Evolutionary conservation across 2,113 vertebrate species (phyloP), one percentile per base, ranked within the genome.

Genomic region (Oxyura jamaicensis): DNA sequence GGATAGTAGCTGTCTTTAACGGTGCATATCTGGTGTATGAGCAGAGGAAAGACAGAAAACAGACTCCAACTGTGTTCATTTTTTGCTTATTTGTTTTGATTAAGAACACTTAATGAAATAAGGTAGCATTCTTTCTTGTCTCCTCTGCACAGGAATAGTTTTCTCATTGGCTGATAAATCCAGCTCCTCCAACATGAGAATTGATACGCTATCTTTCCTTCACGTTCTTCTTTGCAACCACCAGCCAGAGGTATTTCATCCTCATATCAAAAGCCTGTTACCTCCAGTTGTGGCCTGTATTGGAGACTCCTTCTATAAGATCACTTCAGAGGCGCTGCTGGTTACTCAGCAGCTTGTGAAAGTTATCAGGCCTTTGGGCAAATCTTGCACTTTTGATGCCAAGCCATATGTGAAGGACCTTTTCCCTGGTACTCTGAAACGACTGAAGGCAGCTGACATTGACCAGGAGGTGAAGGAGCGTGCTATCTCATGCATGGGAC

Each of bases 401-500:
- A 98, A 98, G 66, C 98, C 98, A 3, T 99, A 98, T 0, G 88
- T 99, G 41, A 98, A 96, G 88, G 98, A 98, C 72, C 90, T 99
- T 78, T 99, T 99, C 41, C 60, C 96, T 2, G 97, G 95, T 15
- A 99, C 98, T 19, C 93, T 99, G 92, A 98, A 98, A 85, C 97
- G 98, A 66, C 98, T 99, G 85, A 98, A 98, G 71, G 98, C 99
- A 5, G 98, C 99, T 8, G 99, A 99, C 97, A 99, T 99, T 0
- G 99, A 99, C 97, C 99, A 99, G 97, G 99, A 99, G 93, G 99
- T 99, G 65, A 99, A 99, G 88, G 99, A 99, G 81, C 97, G 98
- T n/a, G 99, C 99, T 11, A 99, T 99, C 87, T 98, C 98, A 86
- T 99, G 99, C 91, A 99, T 98, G 98, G 99, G 98, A 53, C 98